Percentiles rank a stretch among this genome's conserved stretches.
Evolutionary conservation across 2,888 invertebrate genomes (phyloP).

Genomic region (Leptarthrus brevirostris): DNA sequence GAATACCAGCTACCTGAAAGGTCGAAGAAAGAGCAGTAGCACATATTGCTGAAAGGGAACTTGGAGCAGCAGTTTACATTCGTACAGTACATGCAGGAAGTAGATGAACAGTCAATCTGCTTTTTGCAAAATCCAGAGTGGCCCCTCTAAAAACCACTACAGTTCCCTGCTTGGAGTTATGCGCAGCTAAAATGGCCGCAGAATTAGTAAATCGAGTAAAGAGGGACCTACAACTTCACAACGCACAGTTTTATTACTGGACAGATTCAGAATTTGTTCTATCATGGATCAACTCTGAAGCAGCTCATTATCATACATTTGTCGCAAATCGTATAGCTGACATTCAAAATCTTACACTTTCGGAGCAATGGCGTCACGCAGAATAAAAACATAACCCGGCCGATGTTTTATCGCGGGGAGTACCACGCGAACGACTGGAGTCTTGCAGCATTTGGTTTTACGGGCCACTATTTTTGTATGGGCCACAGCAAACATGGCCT

Average conservation of each 20-base stretch:
- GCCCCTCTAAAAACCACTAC: background rate
- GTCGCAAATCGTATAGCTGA: constrained; percentile 10
- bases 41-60: no score
- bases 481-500: background rate
- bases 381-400: constrained; percentile 2
- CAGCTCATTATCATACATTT: constrained; percentile 25
- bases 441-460: background rate
- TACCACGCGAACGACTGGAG: background rate
- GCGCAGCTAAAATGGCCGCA: background rate
- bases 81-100: no score
- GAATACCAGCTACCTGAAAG: no score
- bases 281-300: background rate
- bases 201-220: background rate
- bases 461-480: constrained; percentile 13
- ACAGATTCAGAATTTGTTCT: background rate
- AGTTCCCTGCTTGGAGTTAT: background rate
- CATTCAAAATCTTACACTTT: background rate
- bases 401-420: background rate
- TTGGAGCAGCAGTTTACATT: no score
- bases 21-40: no score
- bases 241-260: background rate
- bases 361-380: background rate
- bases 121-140: background rate
- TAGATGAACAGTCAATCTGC: fast-evolving
- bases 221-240: background rate